phyloP scores from a whole-genome alignment of 1,140 invertebrate genomes.

The Coenobita brevimanus region DNA sequence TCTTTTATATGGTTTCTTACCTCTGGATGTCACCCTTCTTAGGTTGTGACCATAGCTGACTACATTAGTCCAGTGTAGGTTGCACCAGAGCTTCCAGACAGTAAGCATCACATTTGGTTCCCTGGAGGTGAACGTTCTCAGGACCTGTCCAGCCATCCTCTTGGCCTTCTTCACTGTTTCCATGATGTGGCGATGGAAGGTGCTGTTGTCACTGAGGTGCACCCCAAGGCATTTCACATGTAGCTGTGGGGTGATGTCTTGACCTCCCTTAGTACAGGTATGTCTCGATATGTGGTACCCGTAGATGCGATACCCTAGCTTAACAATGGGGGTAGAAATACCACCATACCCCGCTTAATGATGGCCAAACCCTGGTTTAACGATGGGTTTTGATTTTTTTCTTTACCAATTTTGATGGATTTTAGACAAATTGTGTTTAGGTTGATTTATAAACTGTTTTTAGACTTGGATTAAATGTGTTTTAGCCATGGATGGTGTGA shows the following conservation, averaged over 20 bases:
- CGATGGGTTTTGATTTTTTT: too few species aligned
- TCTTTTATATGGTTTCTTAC: background rate
- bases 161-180: constrained; percentile 8
- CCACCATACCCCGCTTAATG: too few species aligned
- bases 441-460: too few species aligned
- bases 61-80: background rate
- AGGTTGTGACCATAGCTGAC: background rate
- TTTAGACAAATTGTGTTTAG: too few species aligned
- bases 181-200: constrained; percentile 10
- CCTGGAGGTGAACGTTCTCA: too few species aligned
- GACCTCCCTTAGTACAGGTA: background rate
- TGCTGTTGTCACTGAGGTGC: constrained; percentile 11
- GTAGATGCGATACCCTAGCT: too few species aligned
- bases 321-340: too few species aligned
- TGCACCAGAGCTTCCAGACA: background rate
- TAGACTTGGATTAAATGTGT: too few species aligned
- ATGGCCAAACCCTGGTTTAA: too few species aligned
- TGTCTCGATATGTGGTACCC: too few species aligned
- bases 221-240: constrained; percentile 10
- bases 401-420: too few species aligned
- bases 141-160: background rate
- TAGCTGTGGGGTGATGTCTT: background rate
- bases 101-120: background rate
- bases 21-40: background rate
- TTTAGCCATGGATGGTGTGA: too few species aligned